Conservation (phyloP, 2,888 invertebrate species). For the Pilophorus perplexus region DNA sequence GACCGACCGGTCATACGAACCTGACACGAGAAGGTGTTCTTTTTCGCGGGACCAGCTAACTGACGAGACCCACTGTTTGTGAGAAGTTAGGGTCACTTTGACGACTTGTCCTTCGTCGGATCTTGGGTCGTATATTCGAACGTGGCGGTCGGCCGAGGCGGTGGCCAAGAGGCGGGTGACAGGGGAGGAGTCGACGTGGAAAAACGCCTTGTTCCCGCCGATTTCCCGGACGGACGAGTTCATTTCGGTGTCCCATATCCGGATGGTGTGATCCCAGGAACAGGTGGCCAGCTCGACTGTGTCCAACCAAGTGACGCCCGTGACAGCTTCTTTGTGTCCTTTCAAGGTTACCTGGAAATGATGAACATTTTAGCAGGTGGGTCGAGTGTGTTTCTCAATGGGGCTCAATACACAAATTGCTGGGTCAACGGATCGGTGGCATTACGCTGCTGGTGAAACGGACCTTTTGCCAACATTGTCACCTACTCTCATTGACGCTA, state of each 20-base stretch:
- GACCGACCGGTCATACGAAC: conserved; percentile 83
- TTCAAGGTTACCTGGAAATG: conserved; percentile 13
- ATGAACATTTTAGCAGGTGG: too few species aligned
- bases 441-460: too few species aligned
- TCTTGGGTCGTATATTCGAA: conserved; percentile 89
- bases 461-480: too few species aligned
- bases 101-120: conserved; percentile 82
- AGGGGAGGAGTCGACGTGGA: conserved; percentile 80
- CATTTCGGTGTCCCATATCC: conserved; percentile 84
- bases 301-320: conserved; percentile 75
- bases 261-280: conserved; percentile 94
- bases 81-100: conserved; percentile 82
- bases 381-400: too few species aligned
- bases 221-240: conserved; percentile 52
- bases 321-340: conserved; percentile 70
- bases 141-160: conserved; percentile 85
- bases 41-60: conserved; percentile 84
- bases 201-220: conserved; percentile 84
- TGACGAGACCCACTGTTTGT: conserved; percentile 87
- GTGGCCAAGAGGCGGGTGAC: conserved; percentile 72
- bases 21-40: conserved; percentile 85
- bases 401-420: too few species aligned
- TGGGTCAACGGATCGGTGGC: too few species aligned
- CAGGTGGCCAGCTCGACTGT: conserved; percentile 76
- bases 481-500: too few species aligned